Conservation (phyloP, 2,888 invertebrate species). For the Kuschelorhynchus macadamiae region DNA sequence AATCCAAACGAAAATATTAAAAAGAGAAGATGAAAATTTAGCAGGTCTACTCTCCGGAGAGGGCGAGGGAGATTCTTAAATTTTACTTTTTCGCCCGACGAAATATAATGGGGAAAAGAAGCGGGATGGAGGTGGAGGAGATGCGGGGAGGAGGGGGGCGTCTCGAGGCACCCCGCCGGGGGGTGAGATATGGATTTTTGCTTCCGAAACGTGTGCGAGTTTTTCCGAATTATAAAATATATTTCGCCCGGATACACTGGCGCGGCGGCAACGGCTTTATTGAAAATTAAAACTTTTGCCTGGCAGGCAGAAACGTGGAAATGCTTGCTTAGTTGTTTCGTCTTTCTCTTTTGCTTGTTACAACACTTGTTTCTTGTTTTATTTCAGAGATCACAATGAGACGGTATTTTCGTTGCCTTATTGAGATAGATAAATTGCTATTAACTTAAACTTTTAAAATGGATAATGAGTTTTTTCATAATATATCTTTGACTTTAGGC, state of each 20-base stretch:
- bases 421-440: no score
- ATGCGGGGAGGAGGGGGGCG: slow-evolving; percentile 30
- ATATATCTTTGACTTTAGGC: no score
- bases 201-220: slow-evolving; percentile 64
- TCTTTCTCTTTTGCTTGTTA: neutral
- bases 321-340: neutral
- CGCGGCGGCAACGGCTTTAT: slow-evolving; percentile 56
- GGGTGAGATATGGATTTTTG: slow-evolving; percentile 70
- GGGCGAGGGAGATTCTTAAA: slow-evolving; percentile 67
- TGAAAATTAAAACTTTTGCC: slow-evolving; percentile 60
- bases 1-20: slow-evolving; percentile 44
- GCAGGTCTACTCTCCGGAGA: slow-evolving; percentile 62
- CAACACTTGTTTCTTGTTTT: no score
- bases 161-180: slow-evolving; percentile 49
- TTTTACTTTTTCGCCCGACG: slow-evolving; percentile 70
- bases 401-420: no score
- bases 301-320: slow-evolving; percentile 17
- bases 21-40: slow-evolving; percentile 50
- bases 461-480: no score
- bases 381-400: no score
- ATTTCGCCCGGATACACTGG: slow-evolving; percentile 55
- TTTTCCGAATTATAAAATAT: slow-evolving; percentile 70
- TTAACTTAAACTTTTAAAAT: no score
- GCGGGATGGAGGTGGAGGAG: slow-evolving; percentile 54
- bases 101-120: slow-evolving; percentile 69